Evolutionary conservation across 2,797 vertebrate species (phyloP), one percentile per base, ranked within the genome.

Genomic region (Streptopelia turtur): DNA sequence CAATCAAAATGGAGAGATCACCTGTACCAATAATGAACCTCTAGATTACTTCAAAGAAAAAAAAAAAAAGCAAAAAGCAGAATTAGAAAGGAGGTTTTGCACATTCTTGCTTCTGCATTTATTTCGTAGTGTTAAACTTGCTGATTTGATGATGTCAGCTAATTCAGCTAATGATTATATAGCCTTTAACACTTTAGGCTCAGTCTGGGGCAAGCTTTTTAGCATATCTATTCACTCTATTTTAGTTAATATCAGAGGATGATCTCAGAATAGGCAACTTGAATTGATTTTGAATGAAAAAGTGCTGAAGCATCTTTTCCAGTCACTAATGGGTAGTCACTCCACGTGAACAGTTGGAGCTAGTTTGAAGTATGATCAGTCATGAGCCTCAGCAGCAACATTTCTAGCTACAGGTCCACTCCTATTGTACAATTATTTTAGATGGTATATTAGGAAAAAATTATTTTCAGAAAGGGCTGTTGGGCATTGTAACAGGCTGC

Each of bases 61-160:
- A 1, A 22, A 56, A 41, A 31, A 3, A 30, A 33, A 3, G 4
- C 37, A 37, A 37, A 37, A 4, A 15, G 1, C 3, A 57, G 16
- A 69, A 65, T 56, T n/a, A 56, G 11, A 33, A 60, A 52, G 9
- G 0, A 15, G 3, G 1, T 41, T 50, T 43, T 53, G 4, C n/a
- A 2, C 5, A 14, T 22, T 70, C 9, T n/a, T 77, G 14, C 28
- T 59, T 57, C 5, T 23, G 24, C 2, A 23, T 3, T 43, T 15
- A 56, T 55, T 55, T 81, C 20, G 50, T 11, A 31, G 5, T 2
- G 9, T 16, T 30, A 10, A 55, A 64, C 23, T 16, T 66, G 10
- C 13, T n/a, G 25, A 59, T 66, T 70, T 22, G 33, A 22, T 31
- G 7, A 33, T 33, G 21, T 31, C 16, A 68, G 21, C 5, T 37